Base-by-base conservation (phyloP, 2,797 vertebrate genomes). In the Diplodus puntazzo region DNA sequence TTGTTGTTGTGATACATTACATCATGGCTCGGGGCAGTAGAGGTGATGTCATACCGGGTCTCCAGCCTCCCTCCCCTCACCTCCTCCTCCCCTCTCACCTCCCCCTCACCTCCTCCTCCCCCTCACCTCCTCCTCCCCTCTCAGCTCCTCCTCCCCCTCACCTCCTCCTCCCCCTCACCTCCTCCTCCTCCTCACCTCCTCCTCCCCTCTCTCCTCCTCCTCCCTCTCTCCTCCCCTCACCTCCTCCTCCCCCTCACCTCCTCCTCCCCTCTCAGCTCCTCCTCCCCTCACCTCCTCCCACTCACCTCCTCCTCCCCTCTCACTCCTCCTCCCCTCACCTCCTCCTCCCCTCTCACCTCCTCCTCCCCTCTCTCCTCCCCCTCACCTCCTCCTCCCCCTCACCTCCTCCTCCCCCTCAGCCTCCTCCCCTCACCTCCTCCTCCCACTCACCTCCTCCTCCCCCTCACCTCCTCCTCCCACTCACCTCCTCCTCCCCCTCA, bases 1-100 rank as follows among this genome's bases (percentile, higher is more conserved):
- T 81, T 86, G 73, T 95, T 93, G 90, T 93, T 95, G 84, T 93
- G 82, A 88, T 85, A 86, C 93, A 96, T 96, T 95, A 95, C 95
- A 95, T 96, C 95, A 95, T 95, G 75, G 90, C 79, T 84, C 1
- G 59, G 88, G 87, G 87, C 86, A 80, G 72, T 69, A 87, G 83
- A 76, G 92, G 86, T 95, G 93, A 95, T 95, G 95, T 95, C 94
- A 94, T 94, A 52, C 65, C 4, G 48, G 87, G 84, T 84, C 88
- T 92, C 88, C 88, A 89, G 81, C 86, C 66, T 60, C 82, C 73
- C 49, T 39, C 0, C 27, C 3, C 27, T 27, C 27, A 27, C 27
- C 34, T 8, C 27, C 3, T 5, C 80, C 80, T 73, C 86, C 77
- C 12, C 57, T 17, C 57, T 46, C 27, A 27, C 27, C 27, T 25